Evolutionary conservation across 2,797 vertebrate species (phyloP), one percentile per base, ranked within the genome.

Genomic region (Trachurus trachurus): DNA sequence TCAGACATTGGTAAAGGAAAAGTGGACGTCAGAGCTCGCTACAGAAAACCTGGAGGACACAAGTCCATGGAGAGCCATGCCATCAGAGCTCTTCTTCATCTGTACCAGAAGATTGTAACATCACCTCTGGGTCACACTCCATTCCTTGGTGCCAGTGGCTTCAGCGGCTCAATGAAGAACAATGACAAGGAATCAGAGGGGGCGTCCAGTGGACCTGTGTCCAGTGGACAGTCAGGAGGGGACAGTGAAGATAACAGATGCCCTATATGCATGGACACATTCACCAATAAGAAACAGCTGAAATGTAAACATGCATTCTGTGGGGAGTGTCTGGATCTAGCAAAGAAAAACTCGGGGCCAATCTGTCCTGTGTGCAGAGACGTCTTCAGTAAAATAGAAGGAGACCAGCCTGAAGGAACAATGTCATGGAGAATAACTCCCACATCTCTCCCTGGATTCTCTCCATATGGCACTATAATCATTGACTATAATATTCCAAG

Each of bases 291-390:
- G 78, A 12, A 0, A 16, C 79, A 6, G 16, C 86, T 96, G 0
- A 62, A 53, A 0, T 96, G 95, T 1, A 88, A 84, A 29, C 94
- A 96, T 76, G 81, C 66, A 17, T 95, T 95, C 78, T 96, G 95
- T 61, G 6, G 17, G 0, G 17, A 17, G 0, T 96, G 95, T 17
- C 70, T 95, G 26, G 0, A 0, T 0, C 0, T 0, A 0, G 9
- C 90, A 9, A 0, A 8, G 29, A 0, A 49, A 1, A 26, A 0
- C 6, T 0, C 34, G 13, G 94, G 94, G 2, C n/a, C 86, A n/a
- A 76, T 49, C 6, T n/a, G n/a, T n/a, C n/a, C n/a, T n/a, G n/a
- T n/a, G n/a, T n/a, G n/a, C n/a, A n/a, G n/a, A n/a, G n/a, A n/a
- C 96, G 95, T 85, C 94, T 94, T 3, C 0, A 95, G 10, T 0